Base-by-base conservation (phyloP, 2,888 invertebrate species). In the Melinaea marsaeus region DNA sequence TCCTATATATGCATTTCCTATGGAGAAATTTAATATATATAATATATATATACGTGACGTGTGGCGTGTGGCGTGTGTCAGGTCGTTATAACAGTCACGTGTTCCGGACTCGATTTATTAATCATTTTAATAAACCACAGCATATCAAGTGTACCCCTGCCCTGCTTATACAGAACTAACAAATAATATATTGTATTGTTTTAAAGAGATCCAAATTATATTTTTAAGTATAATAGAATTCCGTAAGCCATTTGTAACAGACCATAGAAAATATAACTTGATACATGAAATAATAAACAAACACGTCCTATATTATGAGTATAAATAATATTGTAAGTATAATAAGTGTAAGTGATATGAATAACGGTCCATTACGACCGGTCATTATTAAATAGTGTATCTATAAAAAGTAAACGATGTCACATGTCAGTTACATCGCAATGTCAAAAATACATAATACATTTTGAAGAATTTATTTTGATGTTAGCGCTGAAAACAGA, bases 401-500 rank as follows among this genome's bases (percentile, higher is more conserved):
- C 13, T n/a, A n/a, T 51, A 9, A 2, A 51, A 51, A 51, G 32
- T 51, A 13, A n/a, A 35, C 37, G 60, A 51, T 51, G 55, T 58
- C 60, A 58, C 9, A 58, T 59, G 56, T 42, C 58, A 61, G 42
- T 48, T 55, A 46, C 42, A 62, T 13, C 55, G 57, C 57, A 64
- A 61, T 63, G 55, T 59, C 56, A 33, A 58, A 4, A 37, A 58
- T 33, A 55, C 46, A 45, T 61, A 55, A 63, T 42, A 61, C 58
- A n/a, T 54, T 55, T 63, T 57, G 58, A 55, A 56, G 58, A 51
- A 42, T 60, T 58, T 59, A 61, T 61, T 66, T 71, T 69, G 60
- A 75, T 75, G 75, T 63, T 62, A 70, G 68, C 65, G 63, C 56
- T 64, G 47, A 66, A 65, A 45, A 69, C 58, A 56, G 67, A 68